Conservation (phyloP, 2,113 vertebrate species). For the Anhinga rufa region DNA sequence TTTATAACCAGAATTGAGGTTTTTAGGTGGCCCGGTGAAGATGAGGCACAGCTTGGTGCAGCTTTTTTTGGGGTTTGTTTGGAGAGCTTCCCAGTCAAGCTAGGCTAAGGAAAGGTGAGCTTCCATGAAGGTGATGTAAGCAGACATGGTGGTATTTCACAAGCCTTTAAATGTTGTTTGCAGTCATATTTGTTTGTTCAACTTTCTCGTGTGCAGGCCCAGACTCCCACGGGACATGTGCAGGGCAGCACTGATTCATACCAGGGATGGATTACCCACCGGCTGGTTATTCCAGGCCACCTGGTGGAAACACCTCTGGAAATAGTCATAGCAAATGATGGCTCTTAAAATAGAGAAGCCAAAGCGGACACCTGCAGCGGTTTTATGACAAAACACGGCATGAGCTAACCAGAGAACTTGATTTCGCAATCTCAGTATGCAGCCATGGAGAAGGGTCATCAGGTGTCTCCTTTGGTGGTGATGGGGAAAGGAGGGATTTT, state of each 20-base stretch:
- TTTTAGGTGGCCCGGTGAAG: background rate
- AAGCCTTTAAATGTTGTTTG: background rate
- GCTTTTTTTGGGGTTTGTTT: background rate
- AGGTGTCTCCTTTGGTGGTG: background rate
- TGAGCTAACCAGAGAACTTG: background rate
- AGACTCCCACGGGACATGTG: rapidly evolving
- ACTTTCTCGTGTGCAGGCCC: rapidly evolving
- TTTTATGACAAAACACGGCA: background rate
- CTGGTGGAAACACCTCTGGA: background rate
- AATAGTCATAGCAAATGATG: background rate
- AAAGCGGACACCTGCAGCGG: background rate
- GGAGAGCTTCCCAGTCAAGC: background rate
- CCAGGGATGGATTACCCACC: background rate
- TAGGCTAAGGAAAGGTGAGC: background rate
- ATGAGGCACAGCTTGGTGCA: background rate
- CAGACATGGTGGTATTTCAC: background rate
- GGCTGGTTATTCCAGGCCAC: background rate
- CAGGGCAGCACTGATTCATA: background rate
- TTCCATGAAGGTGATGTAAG: background rate
- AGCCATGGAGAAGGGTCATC: background rate
- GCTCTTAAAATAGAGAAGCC: background rate
- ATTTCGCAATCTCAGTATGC: background rate
- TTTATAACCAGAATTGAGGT: background rate
- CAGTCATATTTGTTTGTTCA: background rate
- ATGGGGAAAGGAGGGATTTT: background rate